Evolutionary conservation across 2,888 invertebrate genomes (phyloP), one percentile per base, ranked within the genome.

Genomic region (Calliopum simillimum): DNA sequence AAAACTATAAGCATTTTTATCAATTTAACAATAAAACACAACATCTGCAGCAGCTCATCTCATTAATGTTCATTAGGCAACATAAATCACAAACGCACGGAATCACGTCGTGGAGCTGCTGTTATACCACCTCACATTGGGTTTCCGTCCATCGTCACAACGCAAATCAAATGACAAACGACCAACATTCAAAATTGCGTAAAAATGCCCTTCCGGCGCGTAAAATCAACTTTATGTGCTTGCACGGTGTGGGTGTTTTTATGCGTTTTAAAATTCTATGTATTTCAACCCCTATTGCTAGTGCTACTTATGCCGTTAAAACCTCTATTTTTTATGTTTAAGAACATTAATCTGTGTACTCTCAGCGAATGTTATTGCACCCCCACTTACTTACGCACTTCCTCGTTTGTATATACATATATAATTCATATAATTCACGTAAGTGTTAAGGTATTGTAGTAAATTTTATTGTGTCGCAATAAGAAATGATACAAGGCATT

Each of bases 201-300:
- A 69, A 74, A 75, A 75, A 75, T 73, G 58, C 69, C n/a, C 73
- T 76, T 76, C 76, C 78, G 77, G 73, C 73, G 71, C 43, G 62
- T 8, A 33, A 33, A 33, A 33, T 33, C 33, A 33, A 33, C 1
- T 33, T 33, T 6, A 33, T 33, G 33, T 33, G 33, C 5, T 8
- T 5, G 33, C 8, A 8, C 33, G 5, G 33, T 33, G 33, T 33
- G 33, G 33, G 33, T 69, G 65, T 67, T 74, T 70, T 69, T 65
- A 14, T 61, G 44, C 69, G 47, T 71, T 75, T 74, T 74, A 33
- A 25, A 13, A 23, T 53, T 23, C 19, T 19, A 23, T 53, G 53
- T 4, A 53, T 53, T 53, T 53, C 53, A 53, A 19, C 53, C 53
- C 53, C 53, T 16, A 19, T 51, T 19, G 21, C 8, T 4, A 5